phyloP scores from a whole-genome alignment of 2,797 vertebrate species.

The Pelodytes ibericus region DNA sequence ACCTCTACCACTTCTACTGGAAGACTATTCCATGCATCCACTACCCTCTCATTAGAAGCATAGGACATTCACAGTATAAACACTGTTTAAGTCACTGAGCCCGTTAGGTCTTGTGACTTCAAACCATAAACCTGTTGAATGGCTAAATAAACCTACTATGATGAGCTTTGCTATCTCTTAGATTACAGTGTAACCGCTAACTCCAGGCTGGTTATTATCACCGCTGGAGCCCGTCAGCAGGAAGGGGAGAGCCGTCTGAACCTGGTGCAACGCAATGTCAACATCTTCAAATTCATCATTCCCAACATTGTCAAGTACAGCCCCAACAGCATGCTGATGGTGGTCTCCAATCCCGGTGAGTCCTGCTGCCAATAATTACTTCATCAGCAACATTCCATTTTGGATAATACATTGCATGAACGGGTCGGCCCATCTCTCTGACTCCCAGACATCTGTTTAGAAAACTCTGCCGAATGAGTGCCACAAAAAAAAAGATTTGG shows the following conservation, averaged over 20 bases:
- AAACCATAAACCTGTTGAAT: not conserved
- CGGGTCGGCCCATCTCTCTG: too few relatives aligned
- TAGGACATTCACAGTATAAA: too few relatives aligned
- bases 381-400: not conserved
- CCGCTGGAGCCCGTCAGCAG: constrained; percentile 94
- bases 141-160: not conserved
- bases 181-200: constrained; percentile 93
- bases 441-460: too few relatives aligned
- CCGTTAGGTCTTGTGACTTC: too few relatives aligned
- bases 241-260: constrained; percentile 97
- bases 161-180: constrained; percentile 57
- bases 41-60: too few relatives aligned
- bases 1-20: too few relatives aligned
- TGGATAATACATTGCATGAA: too few relatives aligned
- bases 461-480: too few relatives aligned
- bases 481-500: too few relatives aligned
- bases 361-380: not conserved
- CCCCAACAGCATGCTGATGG: constrained; percentile 89
- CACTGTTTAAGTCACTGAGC: too few relatives aligned
- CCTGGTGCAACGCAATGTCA: constrained; percentile 94
- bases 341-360: constrained; percentile 95
- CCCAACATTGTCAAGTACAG: constrained; percentile 96
- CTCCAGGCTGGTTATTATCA: constrained; percentile 93
- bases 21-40: too few relatives aligned
- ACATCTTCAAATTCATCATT: constrained; percentile 99